Base-by-base conservation (phyloP, 1,140 invertebrate species). In the Eueides isabella region DNA sequence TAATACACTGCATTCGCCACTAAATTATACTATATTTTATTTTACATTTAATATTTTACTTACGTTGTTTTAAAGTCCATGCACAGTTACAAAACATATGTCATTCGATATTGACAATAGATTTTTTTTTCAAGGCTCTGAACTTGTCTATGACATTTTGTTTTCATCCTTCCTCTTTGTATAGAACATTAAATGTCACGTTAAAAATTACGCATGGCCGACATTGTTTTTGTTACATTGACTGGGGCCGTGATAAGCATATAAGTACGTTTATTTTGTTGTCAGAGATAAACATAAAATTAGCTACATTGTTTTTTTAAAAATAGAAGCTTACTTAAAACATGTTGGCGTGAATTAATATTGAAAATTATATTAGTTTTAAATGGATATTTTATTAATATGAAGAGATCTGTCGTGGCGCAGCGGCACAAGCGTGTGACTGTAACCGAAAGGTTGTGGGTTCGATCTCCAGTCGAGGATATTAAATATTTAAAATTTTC, bases 81-180 rank as follows among this genome's bases (percentile, higher is more conserved):
- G 2, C 6, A 19, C 41, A 16, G 41, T 48, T 6, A 48, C 48
- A 9, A 55, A 4, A 7, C 19, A 55, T 11, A 7, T 55, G 48
- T 55, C 48, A 55, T 55, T 55, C 48, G 48, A 55, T 55, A 23
- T 26, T 55, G 48, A 55, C 48, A 55, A 55, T 55, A 55, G 19
- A 19, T 12, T 55, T 55, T 55, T 23, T 55, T 26, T 55, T 55
- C 48, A 55, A 12, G 48, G 48, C 48, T 23, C 19, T n/a, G 48
- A 55, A 55, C 19, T 55, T 26, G 48, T 19, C 48, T 23, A 26
- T 12, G 48, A 55, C 48, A 55, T 55, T 55, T 23, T 55, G 48
- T 55, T 55, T 55, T 55, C 48, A 55, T 55, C 11, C 48, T 55
- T 23, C 48, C 19, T n/a, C n/a, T 55, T 26, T 55, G 19, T 55